These are phyloP conservation scores for human DNA, from an alignment of 2,113 vertebrate genomes.

Conservation along the genomic window GRCh38 chr22:34075001-34075500, in stretches of 20 bases:
- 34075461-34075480: neutral
- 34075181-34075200: neutral
- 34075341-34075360: neutral
- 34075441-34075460: neutral
- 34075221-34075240: neutral
- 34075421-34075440: neutral
- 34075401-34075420: neutral
- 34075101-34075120: neutral
- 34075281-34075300: neutral
- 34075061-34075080: neutral
- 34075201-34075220: neutral
- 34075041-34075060: neutral
- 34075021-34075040: neutral
- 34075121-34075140: neutral
- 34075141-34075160: neutral
- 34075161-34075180: neutral
- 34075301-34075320: neutral
- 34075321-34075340: neutral
- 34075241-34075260: neutral
- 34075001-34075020: neutral
- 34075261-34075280: neutral
- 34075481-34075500: neutral
- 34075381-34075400: neutral
- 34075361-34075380: neutral
- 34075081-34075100: neutral